Percentiles rank a stretch among this genome's conserved stretches.
phyloP scores from a whole-genome alignment of 1,140 invertebrate genomes.

The Phthorimaea operculella region DNA sequence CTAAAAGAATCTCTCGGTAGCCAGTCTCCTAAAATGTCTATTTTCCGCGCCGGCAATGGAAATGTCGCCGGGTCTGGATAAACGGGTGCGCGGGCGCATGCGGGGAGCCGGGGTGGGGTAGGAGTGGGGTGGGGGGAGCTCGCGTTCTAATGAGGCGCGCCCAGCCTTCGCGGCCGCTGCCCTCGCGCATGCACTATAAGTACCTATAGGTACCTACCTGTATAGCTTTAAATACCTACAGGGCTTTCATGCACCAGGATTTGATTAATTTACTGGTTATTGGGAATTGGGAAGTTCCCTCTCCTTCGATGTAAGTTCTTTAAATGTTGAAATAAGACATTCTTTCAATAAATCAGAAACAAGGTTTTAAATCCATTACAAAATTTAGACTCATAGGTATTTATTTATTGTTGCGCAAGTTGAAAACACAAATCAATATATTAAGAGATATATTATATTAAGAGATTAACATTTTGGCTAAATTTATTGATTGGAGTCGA shows the following conservation, averaged over 20 bases:
- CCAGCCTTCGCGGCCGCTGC: conserved; percentile 39
- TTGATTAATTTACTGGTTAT: conserved; percentile 15
- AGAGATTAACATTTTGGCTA: no score
- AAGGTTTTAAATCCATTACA: no score
- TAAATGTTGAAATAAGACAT: no score
- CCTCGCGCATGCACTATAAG: conserved; percentile 31
- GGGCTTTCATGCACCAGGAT: background rate
- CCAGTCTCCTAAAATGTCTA: conserved; percentile 46
- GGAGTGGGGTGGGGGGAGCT: background rate
- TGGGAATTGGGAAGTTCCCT: conserved; percentile 12
- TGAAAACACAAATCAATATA: no score
- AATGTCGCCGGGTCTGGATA: conserved; percentile 44
- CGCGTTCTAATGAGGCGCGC: conserved; percentile 49
- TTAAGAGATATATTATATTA: no score
- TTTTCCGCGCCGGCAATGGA: conserved; percentile 48
- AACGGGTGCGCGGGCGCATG: conserved; percentile 43
- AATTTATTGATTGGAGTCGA: no score
- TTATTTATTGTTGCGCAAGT: no score
- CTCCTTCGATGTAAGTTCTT: no score
- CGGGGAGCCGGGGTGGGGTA: conserved; percentile 9
- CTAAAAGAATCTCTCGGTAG: conserved; percentile 33
- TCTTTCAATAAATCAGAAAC: no score
- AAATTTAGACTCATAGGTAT: no score
- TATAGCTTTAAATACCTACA: conserved; percentile 50
- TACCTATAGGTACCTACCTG: no score